Percentiles rank a stretch among this genome's conserved stretches.
Conservation (phyloP, 2,113 vertebrate species). For the Bubalus kerabau region DNA sequence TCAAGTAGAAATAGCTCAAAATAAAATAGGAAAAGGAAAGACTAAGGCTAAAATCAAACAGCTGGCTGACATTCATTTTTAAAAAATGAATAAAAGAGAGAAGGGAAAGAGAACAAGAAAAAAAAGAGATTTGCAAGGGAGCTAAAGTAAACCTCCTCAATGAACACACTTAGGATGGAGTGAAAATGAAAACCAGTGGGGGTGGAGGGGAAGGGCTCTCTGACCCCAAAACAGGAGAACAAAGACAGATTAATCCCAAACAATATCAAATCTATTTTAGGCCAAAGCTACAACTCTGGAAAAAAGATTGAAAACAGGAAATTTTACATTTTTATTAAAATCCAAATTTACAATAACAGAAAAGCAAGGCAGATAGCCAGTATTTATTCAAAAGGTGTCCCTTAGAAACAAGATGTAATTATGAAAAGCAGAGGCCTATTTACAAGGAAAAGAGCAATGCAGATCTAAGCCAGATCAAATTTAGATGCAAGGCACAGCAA, state of each 20-base stretch:
- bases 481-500: not conserved
- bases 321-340: not conserved
- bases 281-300: not conserved
- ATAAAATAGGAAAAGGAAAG: constrained; percentile 12
- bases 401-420: constrained; percentile 21
- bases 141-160: not conserved
- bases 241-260: not conserved
- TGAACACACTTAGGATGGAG: not conserved
- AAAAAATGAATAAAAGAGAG: not conserved
- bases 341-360: not conserved
- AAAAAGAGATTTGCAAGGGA: not conserved
- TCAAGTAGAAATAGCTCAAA: not conserved
- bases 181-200: not conserved
- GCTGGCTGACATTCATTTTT: not conserved
- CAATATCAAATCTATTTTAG: not conserved
- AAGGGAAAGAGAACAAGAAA: not conserved
- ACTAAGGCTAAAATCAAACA: not conserved
- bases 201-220: not conserved
- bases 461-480: constrained; percentile 10
- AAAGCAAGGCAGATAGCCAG: not conserved
- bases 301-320: not conserved
- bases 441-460: not conserved
- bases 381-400: not conserved
- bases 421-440: not conserved
- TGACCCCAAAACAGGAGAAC: not conserved